A percentile compares a stretch with the other conserved stretches of the same genome.
Conservation (phyloP, 2,888 invertebrate species). For the Stenichneumon culpator region DNA sequence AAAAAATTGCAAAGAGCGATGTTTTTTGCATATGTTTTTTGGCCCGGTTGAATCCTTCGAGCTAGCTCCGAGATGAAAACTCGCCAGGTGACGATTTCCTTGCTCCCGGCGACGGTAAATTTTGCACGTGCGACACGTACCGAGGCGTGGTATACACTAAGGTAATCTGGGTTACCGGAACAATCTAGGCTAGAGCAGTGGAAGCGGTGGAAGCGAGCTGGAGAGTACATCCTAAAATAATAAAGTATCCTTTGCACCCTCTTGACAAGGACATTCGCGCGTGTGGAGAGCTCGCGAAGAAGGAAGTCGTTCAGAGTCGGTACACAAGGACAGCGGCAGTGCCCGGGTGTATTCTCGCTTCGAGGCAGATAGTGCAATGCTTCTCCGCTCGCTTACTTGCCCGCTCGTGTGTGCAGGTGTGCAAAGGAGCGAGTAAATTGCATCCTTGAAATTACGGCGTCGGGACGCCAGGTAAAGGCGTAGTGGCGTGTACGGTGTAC, state of each 20-base stretch:
- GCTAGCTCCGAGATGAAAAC: not conserved
- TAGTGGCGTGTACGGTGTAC: conserved; percentile 44
- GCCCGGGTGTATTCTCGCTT: conserved; percentile 51
- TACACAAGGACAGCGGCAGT: conserved; percentile 14
- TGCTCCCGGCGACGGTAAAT: not conserved
- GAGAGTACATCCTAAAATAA: conserved; percentile 59
- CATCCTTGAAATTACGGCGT: conserved; percentile 68
- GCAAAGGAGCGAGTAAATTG: conserved; percentile 66
- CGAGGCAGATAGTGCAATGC: conserved; percentile 39
- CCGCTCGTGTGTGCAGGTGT: conserved; percentile 61
- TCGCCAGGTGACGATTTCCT: not conserved
- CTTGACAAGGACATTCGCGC: conserved; percentile 21
- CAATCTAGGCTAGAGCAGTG: conserved; percentile 41
- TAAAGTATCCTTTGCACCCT: conserved; percentile 64
- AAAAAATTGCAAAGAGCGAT: not conserved
- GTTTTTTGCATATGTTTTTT: not conserved
- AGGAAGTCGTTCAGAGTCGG: conserved; percentile 53
- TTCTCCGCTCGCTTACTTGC: conserved; percentile 41
- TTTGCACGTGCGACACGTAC: conserved; percentile 1
- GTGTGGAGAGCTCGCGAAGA: conserved; percentile 36
- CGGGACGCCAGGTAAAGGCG: conserved; percentile 50
- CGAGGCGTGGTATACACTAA: not conserved
- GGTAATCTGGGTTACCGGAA: conserved; percentile 59
- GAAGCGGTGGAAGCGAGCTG: conserved; percentile 10
- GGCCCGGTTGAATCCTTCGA: not conserved